phyloP scores from a whole-genome alignment of 2,797 vertebrate genomes.

The Vespertilio murinus region DNA sequence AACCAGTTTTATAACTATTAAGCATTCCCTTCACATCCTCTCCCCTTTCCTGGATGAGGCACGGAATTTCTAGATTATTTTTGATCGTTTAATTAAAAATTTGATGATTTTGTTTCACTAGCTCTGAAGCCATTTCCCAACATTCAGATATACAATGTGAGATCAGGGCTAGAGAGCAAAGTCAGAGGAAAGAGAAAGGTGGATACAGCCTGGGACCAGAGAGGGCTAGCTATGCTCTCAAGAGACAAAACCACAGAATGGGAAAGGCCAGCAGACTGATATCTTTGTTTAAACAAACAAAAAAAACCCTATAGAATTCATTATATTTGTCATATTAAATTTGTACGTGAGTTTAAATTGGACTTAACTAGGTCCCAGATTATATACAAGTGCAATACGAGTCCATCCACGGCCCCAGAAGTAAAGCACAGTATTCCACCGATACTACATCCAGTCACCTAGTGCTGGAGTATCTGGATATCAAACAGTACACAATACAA shows the following conservation, averaged over 20 bases:
- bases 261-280: too few relatives aligned
- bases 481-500: neutral
- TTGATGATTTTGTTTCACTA: neutral
- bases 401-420: neutral
- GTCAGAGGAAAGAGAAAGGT: neutral
- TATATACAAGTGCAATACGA: neutral
- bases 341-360: neutral
- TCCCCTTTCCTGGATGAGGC: neutral
- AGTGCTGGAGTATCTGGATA: neutral
- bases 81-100: neutral
- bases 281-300: neutral
- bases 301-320: neutral
- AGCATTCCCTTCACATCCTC: neutral
- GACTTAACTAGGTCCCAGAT: neutral
- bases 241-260: neutral
- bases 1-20: neutral
- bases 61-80: neutral
- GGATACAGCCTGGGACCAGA: neutral
- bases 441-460: neutral
- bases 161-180: neutral
- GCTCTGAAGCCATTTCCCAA: neutral
- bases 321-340: neutral
- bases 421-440: neutral
- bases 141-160: neutral
- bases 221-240: neutral